Conservation (phyloP, 2,113 vertebrate species). For the Callaeas wilsoni region DNA sequence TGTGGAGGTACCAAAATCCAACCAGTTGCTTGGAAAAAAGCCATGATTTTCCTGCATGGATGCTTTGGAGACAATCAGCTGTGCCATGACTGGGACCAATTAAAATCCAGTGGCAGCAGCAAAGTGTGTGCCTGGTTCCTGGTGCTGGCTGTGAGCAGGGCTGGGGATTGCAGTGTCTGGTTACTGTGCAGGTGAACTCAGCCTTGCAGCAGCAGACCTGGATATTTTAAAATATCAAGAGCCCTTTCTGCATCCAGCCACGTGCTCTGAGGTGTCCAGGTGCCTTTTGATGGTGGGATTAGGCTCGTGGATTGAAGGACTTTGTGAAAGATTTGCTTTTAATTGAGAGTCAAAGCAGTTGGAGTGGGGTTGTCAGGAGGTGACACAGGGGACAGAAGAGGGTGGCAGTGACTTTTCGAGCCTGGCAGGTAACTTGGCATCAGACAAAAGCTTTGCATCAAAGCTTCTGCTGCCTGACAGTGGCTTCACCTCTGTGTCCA, state of each 20-base stretch:
- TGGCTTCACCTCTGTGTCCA: background rate
- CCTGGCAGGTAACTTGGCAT: background rate
- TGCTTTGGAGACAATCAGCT: background rate
- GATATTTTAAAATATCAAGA: background rate
- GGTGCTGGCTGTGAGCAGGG: background rate
- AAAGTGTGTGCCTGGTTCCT: background rate
- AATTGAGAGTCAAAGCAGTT: background rate
- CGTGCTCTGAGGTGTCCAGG: background rate
- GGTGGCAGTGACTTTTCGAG: background rate
- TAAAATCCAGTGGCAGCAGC: background rate
- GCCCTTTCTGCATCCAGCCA: background rate
- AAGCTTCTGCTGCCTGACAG: background rate
- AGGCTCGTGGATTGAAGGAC: background rate
- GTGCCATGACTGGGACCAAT: accelerated
- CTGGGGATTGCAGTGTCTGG: background rate
- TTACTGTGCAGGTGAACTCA: background rate
- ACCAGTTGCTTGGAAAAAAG: background rate
- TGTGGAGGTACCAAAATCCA: background rate
- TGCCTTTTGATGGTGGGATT: background rate
- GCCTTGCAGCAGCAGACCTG: background rate
- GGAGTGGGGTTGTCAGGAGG: background rate
- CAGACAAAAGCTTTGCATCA: background rate
- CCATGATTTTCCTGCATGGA: background rate
- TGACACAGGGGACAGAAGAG: background rate
- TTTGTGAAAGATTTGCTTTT: background rate